A percentile compares a stretch with the other conserved stretches of the same genome.
phyloP scores from a whole-genome alignment of 53 echinoderm and acorn worm genomes.

The Hippasteria phrygiana region DNA sequence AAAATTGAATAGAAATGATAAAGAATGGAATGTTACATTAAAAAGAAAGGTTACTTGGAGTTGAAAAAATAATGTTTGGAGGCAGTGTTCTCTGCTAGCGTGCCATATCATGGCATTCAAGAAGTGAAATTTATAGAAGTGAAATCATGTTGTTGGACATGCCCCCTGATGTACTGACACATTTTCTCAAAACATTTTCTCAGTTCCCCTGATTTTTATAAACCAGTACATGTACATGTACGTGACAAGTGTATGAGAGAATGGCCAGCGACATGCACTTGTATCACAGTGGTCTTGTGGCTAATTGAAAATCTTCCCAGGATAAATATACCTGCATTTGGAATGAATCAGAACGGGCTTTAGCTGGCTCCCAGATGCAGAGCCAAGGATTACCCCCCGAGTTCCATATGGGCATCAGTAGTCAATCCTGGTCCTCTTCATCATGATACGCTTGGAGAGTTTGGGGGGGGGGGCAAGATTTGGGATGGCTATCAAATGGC shows the following conservation, averaged over 20 bases:
- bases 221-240: too few species aligned
- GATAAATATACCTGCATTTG: not conserved
- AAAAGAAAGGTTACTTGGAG: too few species aligned
- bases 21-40: too few species aligned
- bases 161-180: too few species aligned
- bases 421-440: not conserved
- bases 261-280: not conserved
- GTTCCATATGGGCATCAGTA: not conserved
- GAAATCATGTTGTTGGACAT: too few species aligned
- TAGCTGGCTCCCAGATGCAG: not conserved
- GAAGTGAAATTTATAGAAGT: too few species aligned
- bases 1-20: too few species aligned
- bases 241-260: not conserved
- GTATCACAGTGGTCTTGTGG: not conserved
- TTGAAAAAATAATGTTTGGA: too few species aligned
- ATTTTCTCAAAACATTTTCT: too few species aligned
- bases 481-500: not conserved
- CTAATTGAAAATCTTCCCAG: not conserved
- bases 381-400: not conserved
- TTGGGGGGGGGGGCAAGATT: not conserved
- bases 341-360: not conserved
- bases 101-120: too few species aligned
- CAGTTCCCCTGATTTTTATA: too few species aligned
- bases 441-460: not conserved
- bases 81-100: too few species aligned